These are phyloP conservation scores for Onchidella celtica DNA, from an alignment of 2,888 invertebrate species.

Conservation along the genomic window DNA sequence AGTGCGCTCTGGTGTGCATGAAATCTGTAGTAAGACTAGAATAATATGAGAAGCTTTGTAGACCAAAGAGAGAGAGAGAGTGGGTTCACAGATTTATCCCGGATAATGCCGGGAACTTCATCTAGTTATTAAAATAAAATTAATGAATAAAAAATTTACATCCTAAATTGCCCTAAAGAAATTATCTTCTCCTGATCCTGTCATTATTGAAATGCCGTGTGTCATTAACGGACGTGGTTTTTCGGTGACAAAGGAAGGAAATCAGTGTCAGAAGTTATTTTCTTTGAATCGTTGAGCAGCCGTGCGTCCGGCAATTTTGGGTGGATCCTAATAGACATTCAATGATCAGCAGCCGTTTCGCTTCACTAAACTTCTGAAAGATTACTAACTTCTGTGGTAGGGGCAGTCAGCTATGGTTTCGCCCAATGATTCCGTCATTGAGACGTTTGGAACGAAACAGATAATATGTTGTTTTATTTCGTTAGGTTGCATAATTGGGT, in stretches of 20 bases:
- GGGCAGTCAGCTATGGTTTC: too few relatives aligned
- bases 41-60: too few relatives aligned
- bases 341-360: not conserved
- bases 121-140: too few relatives aligned
- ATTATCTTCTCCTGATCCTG: not conserved
- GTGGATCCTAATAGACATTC: not conserved
- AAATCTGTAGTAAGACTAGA: too few relatives aligned
- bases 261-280: not conserved
- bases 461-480: too few relatives aligned
- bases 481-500: too few relatives aligned
- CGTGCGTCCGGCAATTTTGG: not conserved
- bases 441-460: not conserved
- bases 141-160: not conserved
- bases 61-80: too few relatives aligned
- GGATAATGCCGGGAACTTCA: too few relatives aligned
- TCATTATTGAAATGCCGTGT: not conserved
- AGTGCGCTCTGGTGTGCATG: too few relatives aligned
- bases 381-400: too few relatives aligned
- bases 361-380: not conserved
- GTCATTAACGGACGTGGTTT: not conserved
- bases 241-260: not conserved
- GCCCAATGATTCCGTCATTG: not conserved
- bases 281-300: not conserved
- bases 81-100: too few relatives aligned
- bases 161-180: not conserved